Evolutionary conservation across 2,113 vertebrate species (phyloP).

Genomic region (Tragulus kanchil): DNA sequence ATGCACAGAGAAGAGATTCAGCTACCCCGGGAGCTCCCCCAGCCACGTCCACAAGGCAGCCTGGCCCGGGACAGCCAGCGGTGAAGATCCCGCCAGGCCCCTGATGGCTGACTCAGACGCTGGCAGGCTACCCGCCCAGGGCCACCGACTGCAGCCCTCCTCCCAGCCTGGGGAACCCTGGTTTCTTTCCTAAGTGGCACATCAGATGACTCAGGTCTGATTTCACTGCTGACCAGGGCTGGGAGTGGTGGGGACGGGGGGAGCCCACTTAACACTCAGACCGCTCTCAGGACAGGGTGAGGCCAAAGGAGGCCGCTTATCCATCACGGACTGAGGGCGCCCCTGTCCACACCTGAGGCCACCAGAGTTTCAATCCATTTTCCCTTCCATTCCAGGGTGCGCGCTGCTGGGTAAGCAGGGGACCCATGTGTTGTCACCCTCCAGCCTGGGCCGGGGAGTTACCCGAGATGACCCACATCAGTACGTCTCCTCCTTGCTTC

Average conservation of each 20-base stretch:
- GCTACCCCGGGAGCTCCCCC: slow-evolving; percentile 35
- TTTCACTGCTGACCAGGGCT: slow-evolving; percentile 92
- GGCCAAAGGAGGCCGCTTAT: slow-evolving; percentile 52
- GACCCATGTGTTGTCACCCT: neutral
- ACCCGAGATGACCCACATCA: neutral
- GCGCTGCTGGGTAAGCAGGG: neutral
- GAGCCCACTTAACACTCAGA: slow-evolving; percentile 94
- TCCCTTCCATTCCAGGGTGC: neutral
- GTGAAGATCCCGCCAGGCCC: slow-evolving; percentile 89
- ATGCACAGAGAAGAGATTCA: neutral
- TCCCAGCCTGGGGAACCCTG: slow-evolving; percentile 85
- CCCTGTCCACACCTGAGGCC: slow-evolving; percentile 47
- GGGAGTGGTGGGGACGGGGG: slow-evolving; percentile 51
- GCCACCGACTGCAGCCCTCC: slow-evolving; percentile 56
- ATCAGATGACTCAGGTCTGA: slow-evolving; percentile 95
- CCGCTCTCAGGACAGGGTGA: slow-evolving; percentile 91
- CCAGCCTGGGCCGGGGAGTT: neutral
- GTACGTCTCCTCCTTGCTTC: neutral
- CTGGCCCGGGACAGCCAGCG: slow-evolving; percentile 86
- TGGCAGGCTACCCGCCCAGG: slow-evolving; percentile 61
- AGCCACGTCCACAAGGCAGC: slow-evolving; percentile 81
- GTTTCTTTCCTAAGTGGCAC: slow-evolving; percentile 93
- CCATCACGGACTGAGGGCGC: slow-evolving; percentile 23
- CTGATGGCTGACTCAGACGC: slow-evolving; percentile 84
- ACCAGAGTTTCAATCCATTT: slow-evolving; percentile 65